Base-by-base conservation (phyloP, 1,140 invertebrate genomes). In the Drosophila obscura region DNA sequence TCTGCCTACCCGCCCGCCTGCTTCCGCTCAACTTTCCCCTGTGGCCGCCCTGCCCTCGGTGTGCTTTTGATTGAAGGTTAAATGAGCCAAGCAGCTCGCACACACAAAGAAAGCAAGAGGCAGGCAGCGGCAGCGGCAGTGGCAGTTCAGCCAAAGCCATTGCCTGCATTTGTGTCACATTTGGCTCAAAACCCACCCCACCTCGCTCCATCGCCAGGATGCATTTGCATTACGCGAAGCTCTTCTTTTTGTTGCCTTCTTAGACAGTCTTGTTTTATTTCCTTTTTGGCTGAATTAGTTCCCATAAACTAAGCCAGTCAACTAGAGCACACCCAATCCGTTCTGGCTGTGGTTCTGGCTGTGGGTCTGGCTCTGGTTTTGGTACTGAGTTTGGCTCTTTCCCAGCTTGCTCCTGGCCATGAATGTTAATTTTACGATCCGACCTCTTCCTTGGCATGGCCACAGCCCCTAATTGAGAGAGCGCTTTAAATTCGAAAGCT, bases 31-130 rank as follows among this genome's bases (percentile, higher is more conserved):
- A 4, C 4, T 5, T 0, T 39, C 35, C 11, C 35, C 11, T 39
- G 35, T 39, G 35, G 35, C 11, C 11, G 11, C 35, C 35, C 35
- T 39, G 9, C 35, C 35, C 35, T 39, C 35, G 35, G 35, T 39
- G 35, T 64, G 66, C 83, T 79, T 77, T 72, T 88, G 83, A 88
- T 88, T 88, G 83, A 88, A 88, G 83, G 83, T 77, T 88, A 88
- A 88, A 88, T 88, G 83, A 88, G 83, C 72, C 83, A 73, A 80
- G 75, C 69, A 66, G 65, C 56, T 43, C 57, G 26, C 41, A 56
- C 7, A 59, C 16, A 31, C n/a, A 3, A 44, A 48, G 8, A n/a
- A 39, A 26, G 43, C 64, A 19, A 44, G 59, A 24, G 51, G 48
- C 43, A 39, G 60, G 51, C 60, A 50, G 49, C 7, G 60, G 51